Base-by-base conservation (phyloP, 2,797 vertebrate species). In the Etheostoma nigrum region DNA sequence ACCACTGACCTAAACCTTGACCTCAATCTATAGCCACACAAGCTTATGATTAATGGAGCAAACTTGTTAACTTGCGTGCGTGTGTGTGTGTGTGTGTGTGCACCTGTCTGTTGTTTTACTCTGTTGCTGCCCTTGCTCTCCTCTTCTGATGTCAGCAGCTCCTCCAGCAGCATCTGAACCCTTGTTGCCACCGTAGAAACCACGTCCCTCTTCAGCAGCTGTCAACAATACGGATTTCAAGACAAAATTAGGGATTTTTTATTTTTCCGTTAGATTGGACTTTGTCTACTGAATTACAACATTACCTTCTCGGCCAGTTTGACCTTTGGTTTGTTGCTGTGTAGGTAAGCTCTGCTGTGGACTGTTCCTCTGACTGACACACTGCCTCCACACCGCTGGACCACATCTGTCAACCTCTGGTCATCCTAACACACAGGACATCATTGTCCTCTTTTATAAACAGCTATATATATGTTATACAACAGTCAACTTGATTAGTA, bases 201-300 rank as follows among this genome's bases (percentile, higher is more conserved):
- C 55, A 96, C 91, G 67, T 99, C 98, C 86, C 97, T 96, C 85
- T 97, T 99, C 81, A 99, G 87, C 84, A 97, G 94, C 98, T 99
- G 85, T 49, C 4, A 21, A 23, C 23, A 73, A 27, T 3, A 11
- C 60, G 52, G 11, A 19, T 49, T 67, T 72, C 0, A 2, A 9
- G 1, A 57, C 1, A 42, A 40, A 44, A 59, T 15, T 6, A 52
- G 11, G 1, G 14, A 63, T 14, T 33, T 3, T 47, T 53, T 4
- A 0, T 14, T 44, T 53, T 4, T 1, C 10, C 8, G 1, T 21
- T 44, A 36, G 0, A 16, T 33, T 36, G 36, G 1, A 23, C 4
- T 15, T 21, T 1, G 4, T 54, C 5, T 11, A 10, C 14, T 52
- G 14, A 47, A 44, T 33, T 11, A 25, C 69, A 61, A 0, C 2